Percentiles rank a stretch among this genome's conserved stretches.
Conservation (phyloP, 1,140 invertebrate genomes). For the Orchesella cincta region DNA sequence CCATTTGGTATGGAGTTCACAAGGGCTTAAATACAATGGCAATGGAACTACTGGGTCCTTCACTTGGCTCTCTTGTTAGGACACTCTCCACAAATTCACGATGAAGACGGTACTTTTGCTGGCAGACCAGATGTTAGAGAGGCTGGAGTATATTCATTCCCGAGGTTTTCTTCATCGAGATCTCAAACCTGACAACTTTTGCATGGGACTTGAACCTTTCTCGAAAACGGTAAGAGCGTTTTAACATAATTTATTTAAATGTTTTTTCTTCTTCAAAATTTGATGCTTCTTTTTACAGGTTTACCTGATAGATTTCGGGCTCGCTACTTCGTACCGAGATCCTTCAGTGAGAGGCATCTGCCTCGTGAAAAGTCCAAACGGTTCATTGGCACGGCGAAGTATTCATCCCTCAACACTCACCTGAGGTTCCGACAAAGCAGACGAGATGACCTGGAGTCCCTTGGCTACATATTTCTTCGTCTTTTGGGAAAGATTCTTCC, state of each 20-base stretch:
- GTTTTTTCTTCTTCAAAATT: no score
- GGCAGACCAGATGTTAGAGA: conserved; percentile 87
- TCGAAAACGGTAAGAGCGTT: conserved; percentile 87
- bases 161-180: conserved; percentile 96
- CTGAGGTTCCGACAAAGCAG: conserved; percentile 68
- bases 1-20: neutral
- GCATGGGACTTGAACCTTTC: conserved; percentile 94
- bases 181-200: conserved; percentile 96
- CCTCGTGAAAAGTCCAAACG: conserved; percentile 36
- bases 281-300: no score
- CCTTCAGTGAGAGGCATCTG: neutral
- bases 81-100: conserved; percentile 68
- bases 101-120: conserved; percentile 97
- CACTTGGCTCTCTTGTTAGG: neutral
- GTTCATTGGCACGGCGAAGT: conserved; percentile 94
- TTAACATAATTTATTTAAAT: no score
- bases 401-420: conserved; percentile 95
- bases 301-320: conserved; percentile 68
- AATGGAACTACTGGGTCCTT: neutral
- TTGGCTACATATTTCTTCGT: conserved; percentile 95
- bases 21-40: conserved; percentile 19
- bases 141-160: conserved; percentile 91
- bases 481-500: conserved; percentile 87
- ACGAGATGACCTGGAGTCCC: conserved; percentile 92
- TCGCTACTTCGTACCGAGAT: conserved; percentile 55